These are phyloP conservation scores for Eulemur rubriventer DNA, from an alignment of 2,797 vertebrate genomes.

Conservation along the genomic window DNA sequence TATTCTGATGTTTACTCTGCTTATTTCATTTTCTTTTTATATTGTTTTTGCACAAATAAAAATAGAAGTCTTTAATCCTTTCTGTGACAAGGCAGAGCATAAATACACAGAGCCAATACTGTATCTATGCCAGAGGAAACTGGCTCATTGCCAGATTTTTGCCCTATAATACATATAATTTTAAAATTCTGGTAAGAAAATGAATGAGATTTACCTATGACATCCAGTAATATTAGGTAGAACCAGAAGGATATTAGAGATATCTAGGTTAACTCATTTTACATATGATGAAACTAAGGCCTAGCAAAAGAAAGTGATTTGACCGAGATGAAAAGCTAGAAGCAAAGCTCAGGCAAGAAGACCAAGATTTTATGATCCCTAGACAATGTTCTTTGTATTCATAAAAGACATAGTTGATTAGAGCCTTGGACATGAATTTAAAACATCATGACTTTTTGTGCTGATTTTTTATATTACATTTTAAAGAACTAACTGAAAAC, in stretches of 20 bases:
- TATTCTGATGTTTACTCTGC: background rate
- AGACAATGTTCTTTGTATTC: background rate
- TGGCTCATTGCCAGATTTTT: background rate
- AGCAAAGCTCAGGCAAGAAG: background rate
- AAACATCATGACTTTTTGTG: background rate
- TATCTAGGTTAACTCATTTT: background rate
- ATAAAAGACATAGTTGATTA: background rate
- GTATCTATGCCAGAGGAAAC: background rate
- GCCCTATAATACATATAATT: background rate
- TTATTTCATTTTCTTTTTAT: slow-evolving; percentile 19
- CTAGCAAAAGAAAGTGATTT: background rate
- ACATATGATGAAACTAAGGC: background rate
- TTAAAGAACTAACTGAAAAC: background rate
- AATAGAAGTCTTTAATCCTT: background rate
- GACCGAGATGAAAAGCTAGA: background rate
- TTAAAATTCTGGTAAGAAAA: slow-evolving; percentile 1
- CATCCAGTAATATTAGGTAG: background rate
- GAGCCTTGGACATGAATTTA: background rate
- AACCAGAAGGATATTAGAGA: background rate
- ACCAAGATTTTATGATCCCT: background rate
- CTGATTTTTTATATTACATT: background rate
- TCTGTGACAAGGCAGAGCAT: background rate
- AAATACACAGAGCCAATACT: background rate
- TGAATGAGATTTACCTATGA: background rate
- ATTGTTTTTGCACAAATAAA: background rate